Conservation (phyloP, 2,888 invertebrate species). For the Orthosia gothica region DNA sequence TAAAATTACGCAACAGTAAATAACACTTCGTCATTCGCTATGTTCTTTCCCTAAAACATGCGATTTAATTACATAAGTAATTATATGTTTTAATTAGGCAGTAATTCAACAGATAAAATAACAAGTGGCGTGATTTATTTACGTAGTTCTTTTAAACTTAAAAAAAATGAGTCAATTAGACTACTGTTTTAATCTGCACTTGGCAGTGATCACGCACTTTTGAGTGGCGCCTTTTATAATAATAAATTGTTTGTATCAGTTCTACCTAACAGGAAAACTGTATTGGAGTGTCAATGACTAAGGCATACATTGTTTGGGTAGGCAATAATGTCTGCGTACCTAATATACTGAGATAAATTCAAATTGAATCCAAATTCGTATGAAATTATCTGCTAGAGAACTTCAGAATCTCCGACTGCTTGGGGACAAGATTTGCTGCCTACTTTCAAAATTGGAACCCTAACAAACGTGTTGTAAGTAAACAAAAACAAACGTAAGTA, state of each 20-base stretch:
- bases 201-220: background rate
- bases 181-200: background rate
- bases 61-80: conserved; percentile 19
- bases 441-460: background rate
- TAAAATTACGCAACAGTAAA: conserved; percentile 17
- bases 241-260: background rate
- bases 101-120: background rate
- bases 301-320: background rate
- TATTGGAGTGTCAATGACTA: conserved; percentile 7
- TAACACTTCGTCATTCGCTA: conserved; percentile 3
- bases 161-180: background rate
- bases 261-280: conserved; percentile 24
- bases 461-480: background rate
- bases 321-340: background rate
- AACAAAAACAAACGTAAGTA: conserved; percentile 2
- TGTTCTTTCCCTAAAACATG: conserved; percentile 21
- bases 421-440: background rate
- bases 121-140: conserved; percentile 28
- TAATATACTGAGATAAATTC: background rate
- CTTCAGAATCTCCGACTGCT: background rate
- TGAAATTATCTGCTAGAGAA: background rate
- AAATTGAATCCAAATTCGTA: background rate
- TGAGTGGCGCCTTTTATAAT: conserved; percentile 1
- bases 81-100: conserved; percentile 14
- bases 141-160: conserved; percentile 8